Percentiles rank a stretch among this genome's conserved stretches.
Conservation (phyloP, 1,140 invertebrate genomes). For the Drusus annulatus region DNA sequence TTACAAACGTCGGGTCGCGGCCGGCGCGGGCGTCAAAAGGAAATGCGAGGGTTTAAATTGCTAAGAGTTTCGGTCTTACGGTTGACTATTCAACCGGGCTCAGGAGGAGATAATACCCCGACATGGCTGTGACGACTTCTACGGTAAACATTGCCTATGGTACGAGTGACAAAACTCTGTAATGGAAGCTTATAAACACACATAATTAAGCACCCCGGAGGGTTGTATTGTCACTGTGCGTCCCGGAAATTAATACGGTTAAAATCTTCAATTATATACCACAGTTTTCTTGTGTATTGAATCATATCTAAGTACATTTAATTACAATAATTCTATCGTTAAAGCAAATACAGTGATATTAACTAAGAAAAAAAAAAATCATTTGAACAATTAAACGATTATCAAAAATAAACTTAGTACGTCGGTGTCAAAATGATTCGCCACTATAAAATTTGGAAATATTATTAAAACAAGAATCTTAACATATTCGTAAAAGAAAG, state of each 20-base stretch:
- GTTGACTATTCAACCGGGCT: constrained; percentile 39
- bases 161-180: constrained; percentile 8
- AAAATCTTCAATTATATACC: background rate
- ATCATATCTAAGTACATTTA: too few species aligned
- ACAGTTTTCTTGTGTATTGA: too few species aligned
- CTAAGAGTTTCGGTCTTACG: constrained; percentile 17
- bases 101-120: constrained; percentile 30
- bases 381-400: too few species aligned
- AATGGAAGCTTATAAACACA: constrained; percentile 36
- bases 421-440: too few species aligned
- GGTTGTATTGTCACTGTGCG: constrained; percentile 13
- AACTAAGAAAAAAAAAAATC: too few species aligned
- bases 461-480: too few species aligned
- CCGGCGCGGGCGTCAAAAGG: background rate
- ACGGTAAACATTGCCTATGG: background rate
- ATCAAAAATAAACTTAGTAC: too few species aligned
- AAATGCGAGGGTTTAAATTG: constrained; percentile 44
- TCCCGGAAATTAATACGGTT: background rate
- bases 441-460: too few species aligned
- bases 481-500: too few species aligned
- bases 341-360: too few species aligned
- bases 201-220: constrained; percentile 20
- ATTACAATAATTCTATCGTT: too few species aligned
- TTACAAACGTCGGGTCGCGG: constrained; percentile 5
- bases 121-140: constrained; percentile 13